Evolutionary conservation across 2,113 vertebrate species (phyloP), one percentile per base, ranked within the genome.

Genomic region (Hystrix brachyura): DNA sequence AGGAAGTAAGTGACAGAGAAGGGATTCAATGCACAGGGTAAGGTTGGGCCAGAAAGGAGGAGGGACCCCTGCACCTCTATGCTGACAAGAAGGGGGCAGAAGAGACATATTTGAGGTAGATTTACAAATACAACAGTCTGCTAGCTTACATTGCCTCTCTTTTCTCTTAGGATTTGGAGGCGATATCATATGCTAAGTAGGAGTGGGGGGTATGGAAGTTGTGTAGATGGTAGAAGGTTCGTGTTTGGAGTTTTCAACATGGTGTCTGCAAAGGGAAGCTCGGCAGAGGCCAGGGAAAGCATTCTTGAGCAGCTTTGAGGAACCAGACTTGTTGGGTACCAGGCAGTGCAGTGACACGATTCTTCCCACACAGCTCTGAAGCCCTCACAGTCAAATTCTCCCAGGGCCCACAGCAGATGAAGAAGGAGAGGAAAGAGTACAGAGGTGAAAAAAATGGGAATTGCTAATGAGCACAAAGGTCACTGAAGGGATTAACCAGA

Each of bases 141-240:
- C n/a, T 76, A 48, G 53, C 46, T 92, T 23, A 0, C 5, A 27
- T 25, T 64, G 29, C 32, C 7, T 81, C 55, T 72, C 10, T 64
- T 88, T 95, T 94, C 86, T 95, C 29, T 82, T 60, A 57, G 87
- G 55, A 79, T 78, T 65, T 84, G 34, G 53, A 71, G 71, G 60
- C 55, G 82, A 69, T 23, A 55, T 19, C 3, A 11, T 25, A 1
- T 25, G 67, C 43, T 65, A 59, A 57, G 53, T 27, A 43, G 62
- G n/a, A 87, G 8, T 29, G 23, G 96, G 74, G 69, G 32, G 64
- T 5, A 0, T 17, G 19, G 48, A 65, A 11, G 81, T 34, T 62
- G 14, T 74, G 3, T 64, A 76, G 43, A 64, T 21, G 12, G n/a
- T 91, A 65, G 25, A 38, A 64, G 60, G 25, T 74, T 64, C 76